Percentiles rank a stretch among this genome's conserved stretches.
These are phyloP conservation scores for Hetaerina americana DNA, from an alignment of 1,140 invertebrate species.

Conservation along the genomic window DNA sequence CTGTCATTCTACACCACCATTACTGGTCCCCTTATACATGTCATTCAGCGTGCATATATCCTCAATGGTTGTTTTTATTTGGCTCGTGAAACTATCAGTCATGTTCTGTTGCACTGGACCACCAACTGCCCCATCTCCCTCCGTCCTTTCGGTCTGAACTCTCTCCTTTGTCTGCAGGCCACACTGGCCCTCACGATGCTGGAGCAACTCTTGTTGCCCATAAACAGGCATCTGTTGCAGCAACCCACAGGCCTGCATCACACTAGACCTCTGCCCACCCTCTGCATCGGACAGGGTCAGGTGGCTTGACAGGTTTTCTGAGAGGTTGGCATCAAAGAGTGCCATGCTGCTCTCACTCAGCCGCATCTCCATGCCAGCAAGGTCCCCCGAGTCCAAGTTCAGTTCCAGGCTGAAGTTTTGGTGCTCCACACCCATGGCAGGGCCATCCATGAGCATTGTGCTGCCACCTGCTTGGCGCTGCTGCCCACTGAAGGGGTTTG, in stretches of 20 bases:
- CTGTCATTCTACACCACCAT: neutral
- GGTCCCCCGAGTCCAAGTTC: neutral
- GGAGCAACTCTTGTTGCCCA: neutral
- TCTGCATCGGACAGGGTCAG: constrained; percentile 18
- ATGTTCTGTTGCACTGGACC: constrained; percentile 21
- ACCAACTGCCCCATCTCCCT: neutral
- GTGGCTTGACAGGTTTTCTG: constrained; percentile 21
- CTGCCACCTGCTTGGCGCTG: no score
- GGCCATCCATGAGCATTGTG: no score
- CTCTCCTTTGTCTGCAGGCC: neutral
- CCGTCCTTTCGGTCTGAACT: neutral
- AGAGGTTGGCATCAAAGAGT: constrained; percentile 18
- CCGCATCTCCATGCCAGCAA: neutral
- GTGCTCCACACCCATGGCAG: neutral
- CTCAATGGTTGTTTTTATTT: constrained; percentile 13
- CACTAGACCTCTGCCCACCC: constrained; percentile 4
- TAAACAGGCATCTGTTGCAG: no score
- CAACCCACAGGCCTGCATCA: constrained; percentile 2
- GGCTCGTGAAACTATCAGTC: constrained; percentile 36
- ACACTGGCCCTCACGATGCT: no score
- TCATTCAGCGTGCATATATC: constrained; percentile 5
- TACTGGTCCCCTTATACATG: neutral
- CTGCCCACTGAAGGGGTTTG: no score
- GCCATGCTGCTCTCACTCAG: constrained; percentile 8
- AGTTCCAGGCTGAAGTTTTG: neutral